Evolutionary conservation across 2,888 invertebrate species (phyloP).

Genomic region (Lithophane ornitopus): DNA sequence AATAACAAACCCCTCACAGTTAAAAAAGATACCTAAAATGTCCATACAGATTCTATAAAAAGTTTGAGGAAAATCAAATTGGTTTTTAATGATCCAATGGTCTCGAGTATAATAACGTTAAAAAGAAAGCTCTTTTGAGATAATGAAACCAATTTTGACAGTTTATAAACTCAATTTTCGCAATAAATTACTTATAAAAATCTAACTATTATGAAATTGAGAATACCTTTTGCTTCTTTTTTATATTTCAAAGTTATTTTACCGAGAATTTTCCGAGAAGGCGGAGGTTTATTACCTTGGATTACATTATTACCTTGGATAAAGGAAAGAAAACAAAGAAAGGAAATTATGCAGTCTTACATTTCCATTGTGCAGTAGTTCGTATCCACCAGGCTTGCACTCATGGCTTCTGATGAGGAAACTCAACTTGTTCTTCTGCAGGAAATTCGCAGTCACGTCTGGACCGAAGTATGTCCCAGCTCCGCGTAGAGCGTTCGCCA

Average conservation of each 20-base stretch:
- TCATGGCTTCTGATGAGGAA: constrained; percentile 97
- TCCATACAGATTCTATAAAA: constrained; percentile 16
- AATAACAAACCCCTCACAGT: constrained; percentile 8
- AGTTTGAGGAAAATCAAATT: constrained; percentile 44
- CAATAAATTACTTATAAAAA: constrained; percentile 34
- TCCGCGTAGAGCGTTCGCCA: constrained; percentile 95
- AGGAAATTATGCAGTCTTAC: constrained; percentile 84
- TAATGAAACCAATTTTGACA: constrained; percentile 45
- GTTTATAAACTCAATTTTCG: constrained; percentile 39
- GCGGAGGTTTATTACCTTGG: background rate
- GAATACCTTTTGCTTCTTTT: background rate
- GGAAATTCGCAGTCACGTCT: constrained; percentile 95
- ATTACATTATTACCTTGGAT: background rate
- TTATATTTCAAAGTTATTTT: background rate
- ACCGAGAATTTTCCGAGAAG: background rate
- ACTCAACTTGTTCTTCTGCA: constrained; percentile 94
- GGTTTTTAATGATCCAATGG: constrained; percentile 41
- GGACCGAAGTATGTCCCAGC: constrained; percentile 98
- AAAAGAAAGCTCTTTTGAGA: constrained; percentile 36
- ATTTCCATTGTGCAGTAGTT: constrained; percentile 95
- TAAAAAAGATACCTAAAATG: constrained; percentile 7
- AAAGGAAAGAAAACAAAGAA: background rate
- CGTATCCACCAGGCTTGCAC: constrained; percentile 98
- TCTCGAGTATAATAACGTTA: constrained; percentile 2
- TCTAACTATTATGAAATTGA: background rate